These are phyloP conservation scores for Archips xylosteana DNA, from an alignment of 2,888 invertebrate species.

Conservation along the genomic window DNA sequence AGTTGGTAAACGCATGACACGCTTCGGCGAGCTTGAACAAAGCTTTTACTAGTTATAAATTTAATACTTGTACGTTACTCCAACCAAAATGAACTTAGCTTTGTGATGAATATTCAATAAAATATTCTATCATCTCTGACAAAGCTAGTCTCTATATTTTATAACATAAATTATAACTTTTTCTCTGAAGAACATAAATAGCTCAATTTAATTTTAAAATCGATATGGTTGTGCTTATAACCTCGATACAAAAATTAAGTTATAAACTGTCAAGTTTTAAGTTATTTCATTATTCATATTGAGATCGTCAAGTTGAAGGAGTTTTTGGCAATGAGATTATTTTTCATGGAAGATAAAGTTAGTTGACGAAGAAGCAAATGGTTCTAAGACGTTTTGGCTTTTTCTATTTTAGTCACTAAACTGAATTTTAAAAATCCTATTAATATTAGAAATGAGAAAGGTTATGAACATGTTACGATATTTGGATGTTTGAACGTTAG, in stretches of 20 bases:
- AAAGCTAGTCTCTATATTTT: background rate
- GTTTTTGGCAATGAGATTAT: background rate
- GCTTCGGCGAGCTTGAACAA: conserved; percentile 11
- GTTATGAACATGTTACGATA: too few relatives aligned
- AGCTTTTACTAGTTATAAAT: conserved; percentile 3
- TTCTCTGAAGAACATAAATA: background rate
- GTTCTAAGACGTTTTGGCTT: background rate
- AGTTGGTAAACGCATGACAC: conserved; percentile 19
- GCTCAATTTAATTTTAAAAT: background rate
- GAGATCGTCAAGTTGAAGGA: background rate
- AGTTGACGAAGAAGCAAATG: background rate
- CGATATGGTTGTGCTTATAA: background rate
- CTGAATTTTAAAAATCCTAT: too few relatives aligned
- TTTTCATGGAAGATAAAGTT: background rate
- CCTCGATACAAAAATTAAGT: background rate
- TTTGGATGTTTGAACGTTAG: too few relatives aligned
- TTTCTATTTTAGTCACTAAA: too few relatives aligned
- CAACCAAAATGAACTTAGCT: conserved; percentile 8
- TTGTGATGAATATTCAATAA: background rate
- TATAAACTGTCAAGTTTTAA: background rate
- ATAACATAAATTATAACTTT: background rate
- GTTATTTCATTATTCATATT: background rate
- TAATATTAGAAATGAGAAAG: too few relatives aligned
- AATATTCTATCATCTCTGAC: background rate
- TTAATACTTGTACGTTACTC: conserved; percentile 15